A percentile compares a stretch with the other conserved stretches of the same genome.
phyloP scores from a whole-genome alignment of 2,113 vertebrate species.

The Probosciger aterrimus region DNA sequence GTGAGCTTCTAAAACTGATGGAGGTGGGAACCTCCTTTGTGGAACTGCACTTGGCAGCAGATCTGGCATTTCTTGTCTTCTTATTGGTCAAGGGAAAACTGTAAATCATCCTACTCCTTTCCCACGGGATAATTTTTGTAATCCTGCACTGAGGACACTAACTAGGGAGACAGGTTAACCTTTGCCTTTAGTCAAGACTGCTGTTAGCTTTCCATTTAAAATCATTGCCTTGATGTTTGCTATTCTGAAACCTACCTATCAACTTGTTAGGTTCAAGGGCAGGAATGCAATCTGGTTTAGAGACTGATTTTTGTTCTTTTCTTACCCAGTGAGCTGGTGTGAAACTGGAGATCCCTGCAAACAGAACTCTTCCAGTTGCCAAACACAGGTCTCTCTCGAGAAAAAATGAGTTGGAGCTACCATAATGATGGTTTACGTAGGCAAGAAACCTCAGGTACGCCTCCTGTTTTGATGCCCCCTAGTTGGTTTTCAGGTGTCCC shows the following conservation, averaged over 20 bases:
- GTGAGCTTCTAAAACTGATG: neutral
- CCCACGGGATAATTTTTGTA: conserved; percentile 33
- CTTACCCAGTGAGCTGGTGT: neutral
- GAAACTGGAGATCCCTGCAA: neutral
- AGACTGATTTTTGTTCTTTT: neutral
- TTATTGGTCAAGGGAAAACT: neutral
- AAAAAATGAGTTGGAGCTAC: neutral
- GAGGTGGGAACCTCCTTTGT: neutral
- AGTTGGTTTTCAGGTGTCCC: neutral
- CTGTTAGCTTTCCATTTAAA: neutral
- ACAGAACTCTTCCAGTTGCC: neutral
- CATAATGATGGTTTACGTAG: neutral
- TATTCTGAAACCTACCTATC: neutral
- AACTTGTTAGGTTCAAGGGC: neutral
- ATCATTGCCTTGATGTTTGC: neutral
- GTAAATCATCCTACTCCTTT: conserved; percentile 47
- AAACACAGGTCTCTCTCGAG: neutral
- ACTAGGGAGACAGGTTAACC: neutral
- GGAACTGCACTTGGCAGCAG: conserved; percentile 15
- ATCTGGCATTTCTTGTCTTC: neutral
- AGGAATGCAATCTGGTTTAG: neutral
- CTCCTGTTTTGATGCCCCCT: neutral
- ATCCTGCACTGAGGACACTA: neutral
- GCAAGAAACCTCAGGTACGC: neutral
- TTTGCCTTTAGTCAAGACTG: conserved; percentile 2